Conservation (phyloP, 2,113 vertebrate species). For the Thamnophis sirtalis region DNA sequence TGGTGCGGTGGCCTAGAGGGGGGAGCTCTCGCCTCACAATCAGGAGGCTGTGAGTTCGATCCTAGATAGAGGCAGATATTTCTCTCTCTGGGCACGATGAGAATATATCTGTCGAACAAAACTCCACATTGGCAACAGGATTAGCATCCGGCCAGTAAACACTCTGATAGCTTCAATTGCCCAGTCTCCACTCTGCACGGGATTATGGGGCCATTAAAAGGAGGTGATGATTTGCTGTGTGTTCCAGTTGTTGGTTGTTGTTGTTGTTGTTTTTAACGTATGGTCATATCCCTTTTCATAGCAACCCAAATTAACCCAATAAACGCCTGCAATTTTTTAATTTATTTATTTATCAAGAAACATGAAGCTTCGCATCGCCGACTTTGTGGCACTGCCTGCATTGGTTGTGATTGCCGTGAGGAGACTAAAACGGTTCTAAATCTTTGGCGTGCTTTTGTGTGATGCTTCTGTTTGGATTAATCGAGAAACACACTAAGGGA, state of each 20-base stretch:
- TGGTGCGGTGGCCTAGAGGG: too few relatives aligned
- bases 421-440: neutral
- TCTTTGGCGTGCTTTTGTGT: constrained; percentile 13
- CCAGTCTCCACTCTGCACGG: too few relatives aligned
- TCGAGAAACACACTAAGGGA: constrained; percentile 21
- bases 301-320: constrained; percentile 28
- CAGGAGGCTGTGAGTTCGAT: too few relatives aligned
- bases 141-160: too few relatives aligned
- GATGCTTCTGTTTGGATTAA: neutral
- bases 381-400: constrained; percentile 30
- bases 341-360: constrained; percentile 5
- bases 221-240: neutral
- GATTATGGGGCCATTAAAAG: too few relatives aligned
- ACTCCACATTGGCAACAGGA: too few relatives aligned
- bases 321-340: neutral
- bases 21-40: too few relatives aligned
- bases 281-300: constrained; percentile 31
- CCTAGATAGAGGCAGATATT: too few relatives aligned
- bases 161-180: too few relatives aligned
- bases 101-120: too few relatives aligned
- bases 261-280: neutral
- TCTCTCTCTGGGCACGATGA: too few relatives aligned
- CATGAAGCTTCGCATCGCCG: constrained; percentile 9
- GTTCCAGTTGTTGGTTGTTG: neutral
- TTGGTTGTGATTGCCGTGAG: constrained; percentile 20